phyloP scores from a whole-genome alignment of 1,140 invertebrate genomes.

The Pseudomyrmex flavicornis region DNA sequence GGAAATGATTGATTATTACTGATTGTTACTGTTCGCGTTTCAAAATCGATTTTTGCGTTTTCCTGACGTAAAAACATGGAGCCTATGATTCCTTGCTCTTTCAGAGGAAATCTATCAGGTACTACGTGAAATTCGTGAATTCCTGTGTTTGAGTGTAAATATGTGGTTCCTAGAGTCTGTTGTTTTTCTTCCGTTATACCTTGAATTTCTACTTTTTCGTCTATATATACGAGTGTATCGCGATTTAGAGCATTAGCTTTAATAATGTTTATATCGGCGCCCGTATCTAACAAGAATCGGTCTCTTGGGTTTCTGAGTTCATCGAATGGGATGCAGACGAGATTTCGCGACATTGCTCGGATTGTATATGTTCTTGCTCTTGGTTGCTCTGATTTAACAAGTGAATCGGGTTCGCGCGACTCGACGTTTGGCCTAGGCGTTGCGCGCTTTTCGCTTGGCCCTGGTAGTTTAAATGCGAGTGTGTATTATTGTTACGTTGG shows the following conservation, averaged over 20 bases:
- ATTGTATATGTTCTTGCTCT: no score
- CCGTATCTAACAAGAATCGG: neutral
- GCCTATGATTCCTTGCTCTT: neutral
- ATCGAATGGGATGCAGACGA: no score
- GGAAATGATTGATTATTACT: no score
- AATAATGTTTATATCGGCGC: neutral
- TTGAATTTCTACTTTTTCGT: neutral
- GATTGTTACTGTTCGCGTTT: neutral
- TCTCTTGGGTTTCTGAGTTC: neutral
- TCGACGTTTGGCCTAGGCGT: no score
- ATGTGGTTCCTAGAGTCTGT: no score
- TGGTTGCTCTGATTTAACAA: no score
- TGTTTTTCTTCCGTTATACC: neutral
- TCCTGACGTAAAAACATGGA: neutral
- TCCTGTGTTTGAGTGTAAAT: no score
- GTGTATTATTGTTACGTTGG: no score
- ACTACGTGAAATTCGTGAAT: constrained; percentile 6
- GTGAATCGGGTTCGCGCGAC: no score
- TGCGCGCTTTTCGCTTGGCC: no score
- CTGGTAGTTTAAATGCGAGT: no score
- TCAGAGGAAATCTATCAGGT: neutral
- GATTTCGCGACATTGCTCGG: no score
- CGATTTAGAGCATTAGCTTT: neutral
- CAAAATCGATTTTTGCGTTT: neutral
- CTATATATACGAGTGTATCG: neutral